A percentile compares a stretch with the other conserved stretches of the same genome.
These are phyloP conservation scores for Halictus quadricinctus DNA, from an alignment of 2,888 invertebrate genomes.

Conservation along the genomic window DNA sequence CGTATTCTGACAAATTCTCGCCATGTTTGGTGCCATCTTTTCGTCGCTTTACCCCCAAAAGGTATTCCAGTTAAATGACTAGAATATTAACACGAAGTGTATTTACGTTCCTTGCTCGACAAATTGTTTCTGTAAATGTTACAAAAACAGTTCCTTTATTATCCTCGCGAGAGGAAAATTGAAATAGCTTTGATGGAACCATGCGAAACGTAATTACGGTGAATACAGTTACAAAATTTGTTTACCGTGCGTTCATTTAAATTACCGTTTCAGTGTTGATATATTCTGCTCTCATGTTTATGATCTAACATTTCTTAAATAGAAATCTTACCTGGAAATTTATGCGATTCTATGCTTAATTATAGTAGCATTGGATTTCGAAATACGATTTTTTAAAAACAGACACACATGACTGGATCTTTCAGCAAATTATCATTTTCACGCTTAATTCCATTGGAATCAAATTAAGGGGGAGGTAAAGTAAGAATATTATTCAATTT, in stretches of 20 bases:
- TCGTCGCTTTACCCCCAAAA: conserved; percentile 2
- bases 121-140: not conserved
- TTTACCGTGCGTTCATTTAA: not conserved
- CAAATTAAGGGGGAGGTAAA: too few species aligned
- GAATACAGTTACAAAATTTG: not conserved
- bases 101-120: not conserved
- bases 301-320: not conserved
- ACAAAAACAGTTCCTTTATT: not conserved
- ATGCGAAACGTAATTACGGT: not conserved
- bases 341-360: not conserved
- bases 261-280: not conserved
- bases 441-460: too few species aligned
- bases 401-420: too few species aligned
- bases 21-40: not conserved
- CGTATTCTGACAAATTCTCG: conserved; percentile 9
- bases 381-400: not conserved
- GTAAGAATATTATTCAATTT: too few species aligned
- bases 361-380: not conserved
- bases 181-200: not conserved
- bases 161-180: not conserved
- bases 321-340: not conserved
- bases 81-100: not conserved
- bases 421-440: too few species aligned
- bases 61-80: not conserved
- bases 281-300: not conserved